These are phyloP conservation scores for Phoebastria nigripes DNA, from an alignment of 2,797 vertebrate genomes.

Conservation along the genomic window DNA sequence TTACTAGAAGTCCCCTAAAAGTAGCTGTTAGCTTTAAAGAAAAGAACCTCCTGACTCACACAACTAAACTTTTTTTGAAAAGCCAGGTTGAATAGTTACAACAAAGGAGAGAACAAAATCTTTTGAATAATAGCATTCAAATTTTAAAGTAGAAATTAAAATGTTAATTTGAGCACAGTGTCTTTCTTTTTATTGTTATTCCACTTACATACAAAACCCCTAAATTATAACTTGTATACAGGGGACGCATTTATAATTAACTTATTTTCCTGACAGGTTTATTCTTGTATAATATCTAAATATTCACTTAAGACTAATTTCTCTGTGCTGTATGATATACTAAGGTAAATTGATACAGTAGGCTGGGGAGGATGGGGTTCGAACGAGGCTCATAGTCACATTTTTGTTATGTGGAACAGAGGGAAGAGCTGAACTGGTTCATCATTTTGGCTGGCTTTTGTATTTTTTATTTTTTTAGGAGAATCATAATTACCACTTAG, in stretches of 20 bases:
- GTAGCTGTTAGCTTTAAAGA: neutral
- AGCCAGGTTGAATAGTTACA: neutral
- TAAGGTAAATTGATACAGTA: neutral
- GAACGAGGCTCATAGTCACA: neutral
- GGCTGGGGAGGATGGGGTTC: neutral
- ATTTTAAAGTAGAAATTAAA: conserved; percentile 41
- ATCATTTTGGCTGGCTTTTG: neutral
- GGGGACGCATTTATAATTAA: conserved; percentile 35
- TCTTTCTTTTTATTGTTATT: conserved; percentile 24
- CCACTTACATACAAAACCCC: neutral
- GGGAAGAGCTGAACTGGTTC: neutral
- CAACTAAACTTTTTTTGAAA: neutral
- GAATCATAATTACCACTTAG: conserved; percentile 18
- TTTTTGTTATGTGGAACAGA: neutral
- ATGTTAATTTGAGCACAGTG: conserved; percentile 14
- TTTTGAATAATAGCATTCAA: conserved; percentile 3
- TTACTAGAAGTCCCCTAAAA: neutral
- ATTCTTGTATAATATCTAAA: conserved; percentile 37
- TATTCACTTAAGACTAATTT: conserved; percentile 8
- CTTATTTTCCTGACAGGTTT: conserved; percentile 34
- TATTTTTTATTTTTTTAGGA: neutral
- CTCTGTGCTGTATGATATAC: neutral
- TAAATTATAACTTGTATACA: conserved; percentile 45
- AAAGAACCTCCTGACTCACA: neutral
- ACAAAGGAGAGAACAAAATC: neutral